These are phyloP conservation scores for Antennarius striatus DNA, from an alignment of 2,113 vertebrate genomes.

Conservation along the genomic window DNA sequence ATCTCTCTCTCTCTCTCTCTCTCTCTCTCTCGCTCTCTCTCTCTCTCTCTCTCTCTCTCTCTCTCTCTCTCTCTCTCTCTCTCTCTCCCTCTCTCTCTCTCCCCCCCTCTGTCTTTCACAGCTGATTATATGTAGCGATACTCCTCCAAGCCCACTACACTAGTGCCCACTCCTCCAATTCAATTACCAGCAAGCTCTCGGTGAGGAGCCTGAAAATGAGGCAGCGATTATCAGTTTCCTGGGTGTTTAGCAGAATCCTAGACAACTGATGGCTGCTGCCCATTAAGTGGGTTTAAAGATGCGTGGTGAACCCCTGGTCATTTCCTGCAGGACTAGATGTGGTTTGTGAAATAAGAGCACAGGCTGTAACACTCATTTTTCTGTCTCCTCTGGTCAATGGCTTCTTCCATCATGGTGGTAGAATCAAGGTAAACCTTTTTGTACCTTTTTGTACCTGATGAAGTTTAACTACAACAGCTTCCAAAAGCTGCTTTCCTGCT, in stretches of 20 bases:
- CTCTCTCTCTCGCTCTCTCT: conserved; percentile 9
- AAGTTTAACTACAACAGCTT: too few relatives aligned
- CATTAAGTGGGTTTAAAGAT: not conserved
- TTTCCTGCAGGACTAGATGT: conserved; percentile 13
- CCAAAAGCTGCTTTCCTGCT: too few relatives aligned
- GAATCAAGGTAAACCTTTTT: too few relatives aligned
- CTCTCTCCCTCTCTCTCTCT: not conserved
- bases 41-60: conserved; percentile 13
- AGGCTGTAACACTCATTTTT: not conserved
- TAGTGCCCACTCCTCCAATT: conserved; percentile 58
- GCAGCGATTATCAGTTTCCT: conserved; percentile 62
- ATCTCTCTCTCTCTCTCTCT: not conserved
- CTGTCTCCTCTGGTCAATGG: too few relatives aligned
- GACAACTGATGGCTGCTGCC: conserved; percentile 26
- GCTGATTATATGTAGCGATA: conserved; percentile 47
- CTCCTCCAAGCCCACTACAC: conserved; percentile 39
- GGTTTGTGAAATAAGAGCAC: not conserved
- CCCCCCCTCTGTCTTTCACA: conserved; percentile 49
- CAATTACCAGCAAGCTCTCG: conserved; percentile 58
- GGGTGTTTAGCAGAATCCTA: conserved; percentile 42
- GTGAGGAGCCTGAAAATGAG: conserved; percentile 49
- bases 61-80: conserved; percentile 2
- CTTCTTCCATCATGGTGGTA: too few relatives aligned
- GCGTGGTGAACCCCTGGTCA: not conserved
- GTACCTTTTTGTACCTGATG: too few relatives aligned